phyloP scores from a whole-genome alignment of 2,797 vertebrate species.

The Halcyon smyrnensis region DNA sequence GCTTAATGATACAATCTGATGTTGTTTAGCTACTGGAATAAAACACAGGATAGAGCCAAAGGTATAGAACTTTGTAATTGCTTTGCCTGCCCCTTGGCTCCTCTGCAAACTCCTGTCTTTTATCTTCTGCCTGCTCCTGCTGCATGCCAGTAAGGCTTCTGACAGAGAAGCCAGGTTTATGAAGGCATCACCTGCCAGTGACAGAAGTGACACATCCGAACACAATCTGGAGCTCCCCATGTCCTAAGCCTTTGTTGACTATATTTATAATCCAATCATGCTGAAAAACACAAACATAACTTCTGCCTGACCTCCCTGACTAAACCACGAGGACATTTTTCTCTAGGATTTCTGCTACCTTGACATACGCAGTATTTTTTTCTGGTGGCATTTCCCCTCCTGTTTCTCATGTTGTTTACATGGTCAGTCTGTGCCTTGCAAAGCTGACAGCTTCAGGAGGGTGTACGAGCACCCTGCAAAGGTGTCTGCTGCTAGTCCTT shows the following conservation, averaged over 20 bases:
- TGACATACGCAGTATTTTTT: neutral
- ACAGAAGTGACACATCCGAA: neutral
- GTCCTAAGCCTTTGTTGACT: neutral
- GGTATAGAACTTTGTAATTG: neutral
- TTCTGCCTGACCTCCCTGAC: conserved; percentile 18
- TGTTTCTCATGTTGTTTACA: neutral
- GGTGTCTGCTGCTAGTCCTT: neutral
- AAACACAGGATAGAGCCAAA: neutral
- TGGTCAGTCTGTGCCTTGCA: neutral
- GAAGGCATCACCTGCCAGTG: neutral
- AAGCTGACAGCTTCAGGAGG: neutral
- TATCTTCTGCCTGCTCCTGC: neutral
- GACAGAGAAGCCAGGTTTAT: neutral
- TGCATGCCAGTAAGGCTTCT: rapidly evolving
- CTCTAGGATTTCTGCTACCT: neutral
- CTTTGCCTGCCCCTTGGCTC: neutral
- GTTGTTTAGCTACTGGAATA: neutral
- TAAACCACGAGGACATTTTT: neutral
- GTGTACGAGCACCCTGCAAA: neutral
- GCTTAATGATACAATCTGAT: neutral
- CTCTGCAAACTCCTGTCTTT: neutral
- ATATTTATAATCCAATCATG: conserved; percentile 52
- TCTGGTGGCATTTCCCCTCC: neutral
- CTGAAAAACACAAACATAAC: conserved; percentile 19
- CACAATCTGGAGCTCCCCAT: neutral